Base-by-base conservation (phyloP, 2,113 vertebrate genomes). In the Xerus inauris region DNA sequence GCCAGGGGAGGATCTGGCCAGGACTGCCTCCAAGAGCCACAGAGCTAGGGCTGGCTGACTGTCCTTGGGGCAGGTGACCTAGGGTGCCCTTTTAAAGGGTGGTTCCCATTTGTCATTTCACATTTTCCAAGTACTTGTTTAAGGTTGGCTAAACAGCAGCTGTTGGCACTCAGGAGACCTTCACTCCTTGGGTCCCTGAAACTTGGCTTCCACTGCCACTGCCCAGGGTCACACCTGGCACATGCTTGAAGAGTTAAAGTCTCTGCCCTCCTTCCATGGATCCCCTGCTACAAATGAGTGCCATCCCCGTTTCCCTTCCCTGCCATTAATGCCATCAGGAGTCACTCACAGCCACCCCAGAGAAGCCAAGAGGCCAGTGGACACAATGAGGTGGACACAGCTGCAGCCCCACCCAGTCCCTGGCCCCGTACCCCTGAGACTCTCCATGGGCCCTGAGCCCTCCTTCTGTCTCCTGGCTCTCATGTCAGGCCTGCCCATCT, bases 301-400 rank as follows among this genome's bases (percentile, higher is more conserved):
- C 22, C 30, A 24, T 38, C 28, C 35, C 17, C 14, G 1, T 1
- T 12, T n/a, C 42, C 3, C 8, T 2, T 32, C 54, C 77, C 28
- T 12, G 16, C n/a, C 40, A 40, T 1, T 2, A 80, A 54, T 8
- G 35, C 47, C 47, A 35, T 35, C 22, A 30, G 35, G 71, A 62
- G 47, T 8, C 65, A 40, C 1, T 6, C 6, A 49, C 5, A 2
- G 30, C 20, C 59, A 28, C 35, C 4, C 38, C 40, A 0, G 13
- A 71, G 62, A 54, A 69, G 54, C 24, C 0, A 1, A 51, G 9
- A 64, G 54, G 62, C 67, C 8, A 20, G 42, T 14, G 57, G 67
- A 40, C 6, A 11, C 3, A 9, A 83, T 7, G n/a, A 82, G 79
- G 64, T 20, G 16, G 35, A 75, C 82, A 73, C n/a, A 71, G 71